A percentile compares a stretch with the other conserved stretches of the same genome.
Evolutionary conservation across 2,113 vertebrate genomes (phyloP).

Genomic region (Podilymbus podiceps): DNA sequence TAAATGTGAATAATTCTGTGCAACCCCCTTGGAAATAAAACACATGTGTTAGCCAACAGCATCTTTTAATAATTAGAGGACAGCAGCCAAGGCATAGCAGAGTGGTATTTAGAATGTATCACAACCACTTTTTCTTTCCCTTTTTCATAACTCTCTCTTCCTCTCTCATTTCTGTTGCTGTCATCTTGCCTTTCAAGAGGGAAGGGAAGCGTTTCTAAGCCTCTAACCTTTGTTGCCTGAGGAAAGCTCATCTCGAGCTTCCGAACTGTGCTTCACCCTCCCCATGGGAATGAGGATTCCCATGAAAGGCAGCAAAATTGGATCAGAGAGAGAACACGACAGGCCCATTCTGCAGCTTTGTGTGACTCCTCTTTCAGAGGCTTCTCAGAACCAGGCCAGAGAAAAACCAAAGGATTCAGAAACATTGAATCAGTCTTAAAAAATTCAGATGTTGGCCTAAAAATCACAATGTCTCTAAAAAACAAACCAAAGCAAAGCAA

Average conservation of each 20-base stretch:
- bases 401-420: background rate
- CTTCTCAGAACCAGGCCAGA: background rate
- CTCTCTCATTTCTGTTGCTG: background rate
- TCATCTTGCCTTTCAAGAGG: background rate
- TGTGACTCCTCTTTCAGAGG: background rate
- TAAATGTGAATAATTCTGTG: slow-evolving; percentile 14
- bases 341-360: background rate
- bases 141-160: background rate
- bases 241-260: background rate
- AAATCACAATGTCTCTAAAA: background rate
- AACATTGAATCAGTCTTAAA: background rate
- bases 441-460: background rate
- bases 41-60: background rate
- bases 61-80: slow-evolving; percentile 46
- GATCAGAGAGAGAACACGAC: background rate
- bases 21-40: background rate
- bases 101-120: background rate
- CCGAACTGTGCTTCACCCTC: background rate
- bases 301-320: background rate
- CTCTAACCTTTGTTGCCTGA: background rate
- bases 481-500: background rate
- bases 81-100: slow-evolving; percentile 12
- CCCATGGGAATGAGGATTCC: background rate
- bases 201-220: background rate
- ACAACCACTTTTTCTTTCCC: background rate